Base-by-base conservation (phyloP, 2,113 vertebrate species). In the Axis porcinus region DNA sequence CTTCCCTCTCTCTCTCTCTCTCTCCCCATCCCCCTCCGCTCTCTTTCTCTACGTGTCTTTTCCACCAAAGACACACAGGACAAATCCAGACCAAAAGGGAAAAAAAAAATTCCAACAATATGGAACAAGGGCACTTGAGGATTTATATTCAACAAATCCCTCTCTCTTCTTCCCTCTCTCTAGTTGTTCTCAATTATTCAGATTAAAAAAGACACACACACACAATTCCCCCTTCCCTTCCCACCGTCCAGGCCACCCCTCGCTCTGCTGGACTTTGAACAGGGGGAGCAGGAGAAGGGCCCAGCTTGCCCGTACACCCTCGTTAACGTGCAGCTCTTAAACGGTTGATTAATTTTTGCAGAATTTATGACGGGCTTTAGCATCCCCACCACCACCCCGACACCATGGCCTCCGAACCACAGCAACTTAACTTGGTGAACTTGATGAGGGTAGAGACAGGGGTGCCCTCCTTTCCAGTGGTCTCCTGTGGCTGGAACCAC, bases 341-440 rank as follows among this genome's bases (percentile, higher is more conserved):
- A 99, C 98, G 99, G 99, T 99, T 99, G 99, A 99, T 99, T 99
- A 99, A 99, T 99, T 99, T 99, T 99, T 98, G 98, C 98, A 99
- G 99, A 99, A 99, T 99, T 99, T 99, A 99, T 28, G 98, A 98
- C 87, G 97, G 60, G 33, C 98, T 98, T 98, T 96, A 93, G 97
- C 96, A 97, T 96, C 94, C 97, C 97, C 5, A 4, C 33, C 19
- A 13, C 57, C 6, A 5, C 45, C 19, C 2, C 88, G 97, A 98
- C 97, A 97, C 98, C n/a, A 94, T 96, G 97, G 98, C 50, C 97
- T 97, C 94, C 23, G 85, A 16, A 98, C 96, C 94, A 97, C 95
- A 95, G 96, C 96, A 97, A 98, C 98, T 98, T 98, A 98, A 98
- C 97, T 98, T 98, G 92, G 92, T 98, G 97, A 97, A 97, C 95